A percentile compares a stretch with the other conserved stretches of the same genome.
Conservation (phyloP, 2,113 vertebrate genomes). For the Lucifuga dentata region DNA sequence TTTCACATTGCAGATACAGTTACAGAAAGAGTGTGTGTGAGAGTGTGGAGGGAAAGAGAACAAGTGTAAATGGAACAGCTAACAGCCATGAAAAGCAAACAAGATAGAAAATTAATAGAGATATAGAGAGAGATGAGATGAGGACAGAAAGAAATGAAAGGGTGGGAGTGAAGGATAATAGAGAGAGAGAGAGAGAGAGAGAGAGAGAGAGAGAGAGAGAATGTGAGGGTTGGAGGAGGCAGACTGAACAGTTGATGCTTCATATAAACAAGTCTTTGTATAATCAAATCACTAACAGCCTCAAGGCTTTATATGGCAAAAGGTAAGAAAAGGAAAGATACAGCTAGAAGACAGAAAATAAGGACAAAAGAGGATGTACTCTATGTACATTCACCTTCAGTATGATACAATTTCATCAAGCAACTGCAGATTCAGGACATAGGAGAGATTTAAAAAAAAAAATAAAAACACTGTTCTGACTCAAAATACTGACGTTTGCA, state of each 20-base stretch:
- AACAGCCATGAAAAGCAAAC: neutral
- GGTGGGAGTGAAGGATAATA: neutral
- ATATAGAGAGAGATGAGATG: neutral
- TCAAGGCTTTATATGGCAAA: neutral
- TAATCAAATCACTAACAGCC: neutral
- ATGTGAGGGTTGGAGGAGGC: neutral
- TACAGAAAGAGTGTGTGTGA: neutral
- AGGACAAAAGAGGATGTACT: neutral
- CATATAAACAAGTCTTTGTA: conserved; percentile 3
- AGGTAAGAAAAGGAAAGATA: neutral
- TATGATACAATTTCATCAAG: too few species aligned
- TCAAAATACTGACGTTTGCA: too few species aligned
- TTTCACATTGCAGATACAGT: neutral
- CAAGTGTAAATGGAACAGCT: conserved; percentile 2
- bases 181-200: neutral
- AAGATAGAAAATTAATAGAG: conserved; percentile 11
- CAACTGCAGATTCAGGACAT: too few species aligned
- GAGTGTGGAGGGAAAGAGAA: neutral
- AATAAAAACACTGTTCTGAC: too few species aligned
- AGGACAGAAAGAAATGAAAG: neutral
- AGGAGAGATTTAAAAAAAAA: too few species aligned
- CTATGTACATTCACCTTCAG: conserved; percentile 1
- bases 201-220: neutral
- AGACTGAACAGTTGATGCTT: conserved; percentile 3
- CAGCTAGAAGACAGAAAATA: conserved; percentile 3